phyloP scores from a whole-genome alignment of 2,113 vertebrate genomes.

The Phaethornis superciliosus region DNA sequence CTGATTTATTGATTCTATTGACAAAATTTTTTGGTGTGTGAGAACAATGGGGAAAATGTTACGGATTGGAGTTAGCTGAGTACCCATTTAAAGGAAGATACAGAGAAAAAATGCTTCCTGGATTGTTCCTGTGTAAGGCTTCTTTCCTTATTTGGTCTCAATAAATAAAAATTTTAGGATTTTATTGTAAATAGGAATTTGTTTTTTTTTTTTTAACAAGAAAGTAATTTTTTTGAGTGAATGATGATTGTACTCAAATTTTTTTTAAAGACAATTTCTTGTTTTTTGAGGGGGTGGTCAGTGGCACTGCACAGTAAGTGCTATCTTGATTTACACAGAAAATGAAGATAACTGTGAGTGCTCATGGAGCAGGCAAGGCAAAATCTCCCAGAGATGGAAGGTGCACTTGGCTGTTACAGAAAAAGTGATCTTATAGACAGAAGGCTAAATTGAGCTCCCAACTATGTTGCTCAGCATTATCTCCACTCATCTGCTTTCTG shows the following conservation, averaged over 20 bases:
- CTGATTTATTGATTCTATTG: not conserved
- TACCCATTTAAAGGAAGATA: not conserved
- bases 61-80: not conserved
- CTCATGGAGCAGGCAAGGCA: not conserved
- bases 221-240: not conserved
- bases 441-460: not conserved
- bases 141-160: not conserved
- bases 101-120: not conserved
- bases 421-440: accelerated
- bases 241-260: not conserved
- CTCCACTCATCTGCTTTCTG: not conserved
- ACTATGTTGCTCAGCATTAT: accelerated
- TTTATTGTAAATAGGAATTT: not conserved
- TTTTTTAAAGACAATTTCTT: not conserved
- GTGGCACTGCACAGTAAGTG: not conserved
- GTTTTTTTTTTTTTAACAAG: not conserved
- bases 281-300: not conserved
- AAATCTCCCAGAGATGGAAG: not conserved
- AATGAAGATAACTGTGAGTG: not conserved
- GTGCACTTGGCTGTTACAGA: not conserved
- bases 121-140: not conserved
- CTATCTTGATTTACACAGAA: not conserved
- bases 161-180: not conserved
- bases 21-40: not conserved
- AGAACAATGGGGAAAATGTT: not conserved